These are phyloP conservation scores for Pithys albifrons DNA, from an alignment of 2,113 vertebrate genomes.

Conservation along the genomic window DNA sequence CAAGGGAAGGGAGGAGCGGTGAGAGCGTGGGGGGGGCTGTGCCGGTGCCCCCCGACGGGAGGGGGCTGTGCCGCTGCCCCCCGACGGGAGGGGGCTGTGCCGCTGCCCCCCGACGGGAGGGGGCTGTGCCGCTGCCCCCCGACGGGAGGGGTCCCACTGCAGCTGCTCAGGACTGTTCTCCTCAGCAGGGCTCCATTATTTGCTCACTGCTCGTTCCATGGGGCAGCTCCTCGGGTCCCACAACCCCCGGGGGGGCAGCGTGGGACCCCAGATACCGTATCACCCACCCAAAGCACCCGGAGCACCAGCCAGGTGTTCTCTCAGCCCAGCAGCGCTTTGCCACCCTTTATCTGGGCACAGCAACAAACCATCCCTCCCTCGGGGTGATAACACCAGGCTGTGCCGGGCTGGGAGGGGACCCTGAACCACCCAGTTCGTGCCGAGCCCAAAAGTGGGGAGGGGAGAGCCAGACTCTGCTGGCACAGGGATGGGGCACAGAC, in stretches of 20 bases:
- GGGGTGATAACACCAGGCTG: not conserved
- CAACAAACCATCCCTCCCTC: fast-evolving
- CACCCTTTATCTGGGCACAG: not conserved
- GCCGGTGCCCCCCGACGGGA: not conserved
- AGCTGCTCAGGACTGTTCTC: not conserved
- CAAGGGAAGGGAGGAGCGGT: not conserved
- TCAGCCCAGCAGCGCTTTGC: fast-evolving
- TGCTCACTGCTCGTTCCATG: not conserved
- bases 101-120: not conserved
- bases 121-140: not conserved
- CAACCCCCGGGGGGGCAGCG: fast-evolving
- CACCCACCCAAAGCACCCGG: fast-evolving
- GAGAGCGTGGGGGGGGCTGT: not conserved
- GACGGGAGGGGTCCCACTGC: not conserved
- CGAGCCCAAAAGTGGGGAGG: not conserved
- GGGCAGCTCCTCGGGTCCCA: fast-evolving
- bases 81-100: not conserved
- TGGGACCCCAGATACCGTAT: fast-evolving
- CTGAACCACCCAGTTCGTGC: not conserved
- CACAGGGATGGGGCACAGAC: not conserved
- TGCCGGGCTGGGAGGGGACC: not conserved
- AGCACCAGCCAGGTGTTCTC: not conserved
- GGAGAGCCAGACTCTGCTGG: not conserved
- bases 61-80: too few relatives aligned
- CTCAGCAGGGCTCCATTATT: fast-evolving